These are phyloP conservation scores for Peromyscus maniculatus DNA, from an alignment of 2,113 vertebrate genomes.

Conservation along the genomic window DNA sequence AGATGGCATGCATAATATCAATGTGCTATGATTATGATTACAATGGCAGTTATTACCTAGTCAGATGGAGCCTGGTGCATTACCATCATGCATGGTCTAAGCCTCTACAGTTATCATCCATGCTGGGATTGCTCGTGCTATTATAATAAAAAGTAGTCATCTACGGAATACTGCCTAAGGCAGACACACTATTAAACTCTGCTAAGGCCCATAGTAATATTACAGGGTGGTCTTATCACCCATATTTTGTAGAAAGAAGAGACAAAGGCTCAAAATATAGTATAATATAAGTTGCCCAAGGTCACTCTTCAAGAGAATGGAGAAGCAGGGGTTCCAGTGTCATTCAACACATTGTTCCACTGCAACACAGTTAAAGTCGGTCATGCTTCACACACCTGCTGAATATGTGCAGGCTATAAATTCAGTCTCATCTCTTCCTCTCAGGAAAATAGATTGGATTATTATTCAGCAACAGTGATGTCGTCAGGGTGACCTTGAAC, in stretches of 20 bases:
- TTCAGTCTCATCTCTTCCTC: neutral
- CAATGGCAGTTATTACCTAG: neutral
- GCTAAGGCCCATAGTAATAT: neutral
- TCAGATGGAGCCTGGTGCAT: neutral
- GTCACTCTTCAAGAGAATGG: neutral
- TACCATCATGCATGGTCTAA: neutral
- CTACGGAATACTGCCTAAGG: rapidly evolving
- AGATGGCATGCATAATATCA: neutral
- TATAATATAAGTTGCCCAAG: neutral
- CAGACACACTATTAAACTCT: neutral
- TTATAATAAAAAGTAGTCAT: neutral
- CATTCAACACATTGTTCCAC: neutral
- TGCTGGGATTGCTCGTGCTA: neutral
- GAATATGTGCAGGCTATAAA: neutral
- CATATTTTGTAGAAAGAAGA: neutral
- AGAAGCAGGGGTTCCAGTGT: neutral
- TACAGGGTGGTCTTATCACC: neutral
- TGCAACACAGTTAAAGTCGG: neutral
- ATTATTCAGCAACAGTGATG: conserved; percentile 60
- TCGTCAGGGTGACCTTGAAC: conserved; percentile 64
- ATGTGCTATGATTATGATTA: neutral
- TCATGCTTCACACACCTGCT: neutral
- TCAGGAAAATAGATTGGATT: conserved; percentile 28
- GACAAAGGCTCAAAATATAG: neutral
- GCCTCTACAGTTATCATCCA: neutral